Percentiles rank a stretch among this genome's conserved stretches.
Conservation (phyloP, 2,113 vertebrate species). For the Corythornis cristatus region DNA sequence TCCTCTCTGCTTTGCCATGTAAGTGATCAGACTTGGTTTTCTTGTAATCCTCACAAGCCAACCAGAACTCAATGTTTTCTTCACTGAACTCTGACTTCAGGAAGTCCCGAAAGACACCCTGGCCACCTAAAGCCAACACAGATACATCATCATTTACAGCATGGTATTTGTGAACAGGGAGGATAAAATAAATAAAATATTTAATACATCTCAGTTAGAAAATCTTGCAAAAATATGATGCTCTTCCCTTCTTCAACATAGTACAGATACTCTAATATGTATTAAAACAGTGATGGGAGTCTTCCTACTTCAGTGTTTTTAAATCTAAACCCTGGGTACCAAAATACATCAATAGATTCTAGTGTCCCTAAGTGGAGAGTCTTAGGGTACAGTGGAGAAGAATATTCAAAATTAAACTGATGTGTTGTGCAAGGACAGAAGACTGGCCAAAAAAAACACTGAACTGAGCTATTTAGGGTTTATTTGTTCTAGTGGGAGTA, state of each 20-base stretch:
- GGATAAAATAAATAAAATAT: not conserved
- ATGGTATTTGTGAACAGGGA: not conserved
- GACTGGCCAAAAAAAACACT: not conserved
- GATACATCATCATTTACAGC: not conserved
- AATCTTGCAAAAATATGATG: not conserved
- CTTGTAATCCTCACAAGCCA: constrained; percentile 91
- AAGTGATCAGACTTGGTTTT: constrained; percentile 76
- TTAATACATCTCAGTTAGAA: not conserved
- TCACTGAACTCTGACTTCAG: constrained; percentile 91
- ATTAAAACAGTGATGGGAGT: not conserved
- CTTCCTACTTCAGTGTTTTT: not conserved
- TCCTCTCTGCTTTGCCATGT: constrained; percentile 81
- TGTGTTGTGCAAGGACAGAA: not conserved
- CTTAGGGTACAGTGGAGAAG: not conserved
- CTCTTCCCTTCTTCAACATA: not conserved
- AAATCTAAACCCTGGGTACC: not conserved
- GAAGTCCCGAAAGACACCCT: constrained; percentile 84
- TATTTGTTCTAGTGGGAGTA: not conserved
- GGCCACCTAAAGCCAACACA: constrained; percentile 75
- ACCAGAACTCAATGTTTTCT: constrained; percentile 93
- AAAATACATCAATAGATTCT: not conserved
- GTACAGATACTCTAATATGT: not conserved
- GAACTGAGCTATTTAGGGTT: not conserved
- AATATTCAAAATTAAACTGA: not conserved
- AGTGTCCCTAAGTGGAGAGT: not conserved